These are phyloP conservation scores for Pristionchus fissidentatus DNA, from an alignment of 2,888 invertebrate genomes.

Conservation along the genomic window DNA sequence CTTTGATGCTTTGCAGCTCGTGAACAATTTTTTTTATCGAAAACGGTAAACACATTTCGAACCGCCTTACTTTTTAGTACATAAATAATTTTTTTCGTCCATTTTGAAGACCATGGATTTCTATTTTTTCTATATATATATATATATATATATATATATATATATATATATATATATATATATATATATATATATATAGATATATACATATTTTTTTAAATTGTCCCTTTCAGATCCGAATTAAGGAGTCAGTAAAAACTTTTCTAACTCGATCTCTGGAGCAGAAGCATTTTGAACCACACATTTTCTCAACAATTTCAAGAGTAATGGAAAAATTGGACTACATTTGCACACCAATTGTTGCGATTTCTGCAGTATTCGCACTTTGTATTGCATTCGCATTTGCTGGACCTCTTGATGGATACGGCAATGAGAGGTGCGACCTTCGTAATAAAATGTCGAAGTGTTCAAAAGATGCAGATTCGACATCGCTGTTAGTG, in stretches of 20 bases:
- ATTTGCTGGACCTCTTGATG: not conserved
- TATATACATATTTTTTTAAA: no score
- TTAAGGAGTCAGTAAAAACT: not conserved
- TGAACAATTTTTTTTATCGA: no score
- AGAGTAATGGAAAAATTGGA: not conserved
- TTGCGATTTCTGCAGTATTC: not conserved
- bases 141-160: not conserved
- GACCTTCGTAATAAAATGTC: not conserved
- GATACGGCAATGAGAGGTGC: constrained; percentile 2
- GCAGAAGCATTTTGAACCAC: not conserved
- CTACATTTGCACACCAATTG: not conserved
- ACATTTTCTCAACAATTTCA: not conserved
- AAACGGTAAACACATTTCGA: no score
- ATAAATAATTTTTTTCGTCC: no score
- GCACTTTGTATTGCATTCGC: not conserved
- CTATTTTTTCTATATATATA: no score
- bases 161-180: not conserved
- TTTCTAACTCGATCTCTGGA: not conserved
- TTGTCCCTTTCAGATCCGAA: not conserved
- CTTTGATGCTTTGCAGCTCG: no score
- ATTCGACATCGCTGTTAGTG: not conserved
- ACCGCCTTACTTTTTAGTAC: no score
- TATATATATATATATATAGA: no score
- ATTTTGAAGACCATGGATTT: no score
- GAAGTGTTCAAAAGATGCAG: not conserved